Evolutionary conservation across 2,113 vertebrate species (phyloP).

Genomic region (Tragelaphus strepsiceros): DNA sequence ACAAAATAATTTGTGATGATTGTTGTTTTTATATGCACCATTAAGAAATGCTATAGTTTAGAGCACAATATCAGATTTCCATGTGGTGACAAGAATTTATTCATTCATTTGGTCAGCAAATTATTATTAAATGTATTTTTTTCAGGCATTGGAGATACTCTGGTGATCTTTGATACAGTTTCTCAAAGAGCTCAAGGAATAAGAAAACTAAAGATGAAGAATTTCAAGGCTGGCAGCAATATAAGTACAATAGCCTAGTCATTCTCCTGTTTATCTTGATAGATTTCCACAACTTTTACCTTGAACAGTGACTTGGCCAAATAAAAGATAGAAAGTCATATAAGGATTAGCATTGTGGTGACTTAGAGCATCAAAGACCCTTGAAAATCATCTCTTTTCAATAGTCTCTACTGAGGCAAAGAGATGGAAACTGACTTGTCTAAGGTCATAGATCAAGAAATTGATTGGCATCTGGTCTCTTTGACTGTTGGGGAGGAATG

Average conservation of each 20-base stretch:
- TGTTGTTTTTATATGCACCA: background rate
- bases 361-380: background rate
- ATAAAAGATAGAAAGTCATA: background rate
- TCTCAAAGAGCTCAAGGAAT: background rate
- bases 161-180: background rate
- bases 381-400: background rate
- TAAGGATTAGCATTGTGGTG: background rate
- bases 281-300: background rate
- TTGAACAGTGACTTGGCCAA: background rate
- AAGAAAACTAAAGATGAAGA: background rate
- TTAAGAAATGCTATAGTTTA: background rate
- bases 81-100: background rate
- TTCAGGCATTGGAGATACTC: background rate
- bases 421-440: background rate
- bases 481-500: rapidly evolving
- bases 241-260: background rate
- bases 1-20: background rate
- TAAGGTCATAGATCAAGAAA: background rate
- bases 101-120: background rate
- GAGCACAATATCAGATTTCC: background rate
- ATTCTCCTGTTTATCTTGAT: background rate
- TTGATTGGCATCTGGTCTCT: background rate
- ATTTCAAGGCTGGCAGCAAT: background rate
- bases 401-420: background rate
- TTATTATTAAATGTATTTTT: background rate